Base-by-base conservation (phyloP, 2,888 invertebrate species). In the Eupsilia transversa region DNA sequence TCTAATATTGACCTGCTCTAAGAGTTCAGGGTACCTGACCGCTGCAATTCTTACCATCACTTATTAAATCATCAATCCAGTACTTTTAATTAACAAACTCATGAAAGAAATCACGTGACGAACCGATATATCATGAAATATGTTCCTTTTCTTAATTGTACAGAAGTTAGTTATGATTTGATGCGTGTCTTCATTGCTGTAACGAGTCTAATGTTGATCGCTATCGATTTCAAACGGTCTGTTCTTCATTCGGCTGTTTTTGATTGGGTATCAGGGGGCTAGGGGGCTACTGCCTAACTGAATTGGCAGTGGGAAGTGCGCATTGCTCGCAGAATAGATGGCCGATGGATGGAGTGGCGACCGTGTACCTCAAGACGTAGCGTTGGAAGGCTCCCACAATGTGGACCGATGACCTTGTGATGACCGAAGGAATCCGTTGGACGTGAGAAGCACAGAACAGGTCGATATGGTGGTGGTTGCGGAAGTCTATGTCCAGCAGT, bases 201-300 rank as follows among this genome's bases (percentile, higher is more conserved):
- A 75, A 81, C 80, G 64, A 85, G 63, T 69, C 72, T 63, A 79
- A 80, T 72, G 83, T 84, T 84, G 84, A 84, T 84, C 84, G 49
- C 85, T 84, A 84, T 84, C 84, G 84, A 84, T 84, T 84, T 84
- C 84, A 82, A 65, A 72, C 14, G 76, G 85, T 64, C 12, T 76
- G 49, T 2, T 74, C 64, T 49, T 72, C 30, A 0, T 61, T 74
- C 0, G 66, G 46, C 0, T 0, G 1, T 23, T 56, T 59, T 35
- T 72, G 0, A 46, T 82, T 82, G 33, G 65, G 49, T 33, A 61
- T 17, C 35, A 10, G n/a, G 14, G 23, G 35, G 59, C 7, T 23
- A 17, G 9, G 4, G 2, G 60, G 9, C n/a, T n/a, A n/a, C 7
- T n/a, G 59, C 9, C 17, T 9, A 59, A 59, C 23, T 12, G 23